phyloP scores from a whole-genome alignment of 2,113 vertebrate species.

The Oryzias celebensis region DNA sequence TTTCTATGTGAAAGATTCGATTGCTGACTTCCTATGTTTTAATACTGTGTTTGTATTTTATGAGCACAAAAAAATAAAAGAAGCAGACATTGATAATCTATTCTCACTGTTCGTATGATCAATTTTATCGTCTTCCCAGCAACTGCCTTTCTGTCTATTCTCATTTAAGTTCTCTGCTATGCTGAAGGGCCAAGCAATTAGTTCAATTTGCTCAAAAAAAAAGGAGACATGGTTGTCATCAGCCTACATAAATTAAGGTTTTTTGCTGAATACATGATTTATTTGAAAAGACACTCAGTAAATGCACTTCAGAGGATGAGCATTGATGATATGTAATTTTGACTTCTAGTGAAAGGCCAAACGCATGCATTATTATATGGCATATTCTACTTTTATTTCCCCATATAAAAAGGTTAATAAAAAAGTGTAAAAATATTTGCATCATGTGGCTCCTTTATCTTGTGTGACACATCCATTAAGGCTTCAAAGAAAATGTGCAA shows the following conservation, averaged over 20 bases:
- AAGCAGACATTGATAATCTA: conserved; percentile 48
- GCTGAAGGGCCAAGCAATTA: conserved; percentile 44
- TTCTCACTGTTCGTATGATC: conserved; percentile 37
- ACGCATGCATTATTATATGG: conserved; percentile 31
- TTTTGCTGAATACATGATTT: too few relatives aligned
- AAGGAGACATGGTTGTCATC: too few relatives aligned
- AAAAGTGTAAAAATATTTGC: neutral
- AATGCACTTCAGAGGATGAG: too few relatives aligned
- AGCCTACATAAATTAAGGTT: too few relatives aligned
- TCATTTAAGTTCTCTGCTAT: conserved; percentile 35
- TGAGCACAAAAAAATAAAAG: conserved; percentile 28
- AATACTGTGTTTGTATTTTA: conserved; percentile 40
- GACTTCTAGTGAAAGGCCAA: conserved; percentile 25
- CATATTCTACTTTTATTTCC: conserved; percentile 19
- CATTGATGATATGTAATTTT: conserved; percentile 22
- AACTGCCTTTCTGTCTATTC: conserved; percentile 30
- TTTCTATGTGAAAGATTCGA: neutral
- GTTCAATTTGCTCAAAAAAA: conserved; percentile 62
- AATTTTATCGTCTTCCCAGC: conserved; percentile 34
- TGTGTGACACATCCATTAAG: conserved; percentile 2
- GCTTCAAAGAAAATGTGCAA: conserved; percentile 15
- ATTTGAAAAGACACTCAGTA: too few relatives aligned
- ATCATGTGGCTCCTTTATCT: conserved; percentile 12
- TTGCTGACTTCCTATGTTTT: conserved; percentile 32
- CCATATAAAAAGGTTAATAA: neutral